Evolutionary conservation across 2,113 vertebrate genomes (phyloP).

Genomic region (Danio rerio): DNA sequence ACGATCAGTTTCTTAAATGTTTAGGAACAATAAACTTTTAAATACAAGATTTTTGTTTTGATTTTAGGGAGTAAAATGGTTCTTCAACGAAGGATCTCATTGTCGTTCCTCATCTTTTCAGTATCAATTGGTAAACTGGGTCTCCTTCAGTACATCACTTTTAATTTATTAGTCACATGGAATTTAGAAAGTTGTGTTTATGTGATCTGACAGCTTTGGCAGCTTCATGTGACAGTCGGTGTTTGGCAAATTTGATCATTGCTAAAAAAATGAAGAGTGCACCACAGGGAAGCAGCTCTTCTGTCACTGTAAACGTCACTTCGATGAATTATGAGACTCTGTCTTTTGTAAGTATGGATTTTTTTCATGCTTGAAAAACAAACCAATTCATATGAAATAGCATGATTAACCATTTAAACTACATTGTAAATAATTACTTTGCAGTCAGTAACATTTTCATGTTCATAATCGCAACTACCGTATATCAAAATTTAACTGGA

Average conservation of each 20-base stretch:
- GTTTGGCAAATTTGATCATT: constrained; percentile 67
- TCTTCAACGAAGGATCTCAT: neutral
- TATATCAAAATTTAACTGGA: too few species aligned
- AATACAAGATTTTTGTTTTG: neutral
- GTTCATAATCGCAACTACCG: too few species aligned
- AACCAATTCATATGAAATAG: neutral
- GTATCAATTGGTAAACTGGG: neutral
- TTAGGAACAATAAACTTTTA: too few species aligned
- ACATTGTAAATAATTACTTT: neutral
- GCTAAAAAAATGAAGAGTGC: constrained; percentile 47
- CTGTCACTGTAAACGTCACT: constrained; percentile 44
- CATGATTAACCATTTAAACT: neutral
- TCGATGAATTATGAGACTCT: constrained; percentile 69
- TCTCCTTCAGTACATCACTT: neutral
- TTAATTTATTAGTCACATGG: too few species aligned
- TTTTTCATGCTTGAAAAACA: neutral
- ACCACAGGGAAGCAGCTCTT: constrained; percentile 66
- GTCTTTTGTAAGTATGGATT: constrained; percentile 66
- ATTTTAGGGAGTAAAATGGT: neutral
- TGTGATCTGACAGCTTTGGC: neutral
- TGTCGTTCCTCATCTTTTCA: neutral
- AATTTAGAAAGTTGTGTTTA: neutral
- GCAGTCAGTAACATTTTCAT: too few species aligned
- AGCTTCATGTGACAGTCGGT: constrained; percentile 57
- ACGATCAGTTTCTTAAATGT: neutral